Conservation (phyloP, 1,140 invertebrate species). For the Diachasma alloeum region DNA sequence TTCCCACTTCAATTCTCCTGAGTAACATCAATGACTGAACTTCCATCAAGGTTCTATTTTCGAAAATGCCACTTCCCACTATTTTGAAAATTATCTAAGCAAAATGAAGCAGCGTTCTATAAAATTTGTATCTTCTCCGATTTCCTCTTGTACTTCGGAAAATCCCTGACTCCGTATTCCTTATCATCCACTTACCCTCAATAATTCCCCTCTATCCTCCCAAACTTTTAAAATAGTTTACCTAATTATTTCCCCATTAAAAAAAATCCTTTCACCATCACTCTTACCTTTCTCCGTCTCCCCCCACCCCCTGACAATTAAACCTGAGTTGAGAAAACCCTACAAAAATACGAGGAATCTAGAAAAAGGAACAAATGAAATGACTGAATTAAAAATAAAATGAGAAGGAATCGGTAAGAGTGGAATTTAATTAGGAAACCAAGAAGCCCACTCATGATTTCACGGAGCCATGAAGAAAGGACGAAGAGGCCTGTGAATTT, state of each 20-base stretch:
- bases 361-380: constrained; percentile 9
- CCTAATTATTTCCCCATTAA: constrained; percentile 4
- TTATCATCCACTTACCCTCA: not conserved
- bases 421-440: constrained; percentile 61
- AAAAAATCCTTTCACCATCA: not conserved
- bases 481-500: not conserved
- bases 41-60: too few relatives aligned
- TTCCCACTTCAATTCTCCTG: too few relatives aligned
- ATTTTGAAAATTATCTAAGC: not conserved
- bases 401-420: constrained; percentile 48
- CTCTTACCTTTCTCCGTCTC: not conserved
- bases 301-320: constrained; percentile 48
- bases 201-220: not conserved
- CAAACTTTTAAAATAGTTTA: not conserved
- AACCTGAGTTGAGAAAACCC: constrained; percentile 60
- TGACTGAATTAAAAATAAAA: not conserved
- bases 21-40: too few relatives aligned
- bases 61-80: too few relatives aligned
- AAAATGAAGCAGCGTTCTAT: too few relatives aligned
- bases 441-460: constrained; percentile 47
- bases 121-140: not conserved
- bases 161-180: not conserved
- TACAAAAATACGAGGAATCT: constrained; percentile 41
- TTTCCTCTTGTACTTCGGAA: not conserved
- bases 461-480: constrained; percentile 54